phyloP scores from a whole-genome alignment of 2,888 invertebrate genomes.

The Drosophila paramelanica region DNA sequence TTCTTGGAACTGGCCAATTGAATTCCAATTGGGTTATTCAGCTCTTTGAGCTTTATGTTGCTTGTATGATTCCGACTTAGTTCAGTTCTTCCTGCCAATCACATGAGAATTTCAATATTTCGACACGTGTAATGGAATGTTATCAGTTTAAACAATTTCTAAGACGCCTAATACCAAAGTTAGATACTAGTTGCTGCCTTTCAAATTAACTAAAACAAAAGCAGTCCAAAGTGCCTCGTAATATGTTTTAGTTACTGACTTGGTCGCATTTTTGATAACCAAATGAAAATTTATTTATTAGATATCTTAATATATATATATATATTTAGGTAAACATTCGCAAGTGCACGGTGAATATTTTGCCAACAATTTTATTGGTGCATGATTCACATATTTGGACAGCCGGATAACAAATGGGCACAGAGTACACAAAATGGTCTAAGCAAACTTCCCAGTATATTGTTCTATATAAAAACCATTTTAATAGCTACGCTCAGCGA shows the following conservation, averaged over 20 bases:
- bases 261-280: too few species aligned
- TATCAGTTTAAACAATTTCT: conserved; percentile 52
- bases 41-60: background rate
- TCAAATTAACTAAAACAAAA: conserved; percentile 17
- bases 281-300: background rate
- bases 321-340: too few species aligned
- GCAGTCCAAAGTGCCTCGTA: background rate
- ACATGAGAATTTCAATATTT: background rate
- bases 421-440: background rate
- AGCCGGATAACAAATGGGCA: conserved; percentile 29
- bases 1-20: background rate
- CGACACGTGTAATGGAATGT: conserved; percentile 17
- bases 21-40: background rate
- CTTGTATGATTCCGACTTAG: background rate
- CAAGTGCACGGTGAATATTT: conserved; percentile 9
- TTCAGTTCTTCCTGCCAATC: background rate
- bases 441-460: background rate
- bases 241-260: background rate
- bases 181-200: conserved; percentile 17
- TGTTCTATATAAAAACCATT: background rate
- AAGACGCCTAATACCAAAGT: conserved; percentile 41
- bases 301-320: background rate
- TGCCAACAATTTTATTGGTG: conserved; percentile 23
- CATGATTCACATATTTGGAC: conserved; percentile 56
- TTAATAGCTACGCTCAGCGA: background rate